phyloP scores from a whole-genome alignment of 2,888 invertebrate species.

The Cephus spinipes region DNA sequence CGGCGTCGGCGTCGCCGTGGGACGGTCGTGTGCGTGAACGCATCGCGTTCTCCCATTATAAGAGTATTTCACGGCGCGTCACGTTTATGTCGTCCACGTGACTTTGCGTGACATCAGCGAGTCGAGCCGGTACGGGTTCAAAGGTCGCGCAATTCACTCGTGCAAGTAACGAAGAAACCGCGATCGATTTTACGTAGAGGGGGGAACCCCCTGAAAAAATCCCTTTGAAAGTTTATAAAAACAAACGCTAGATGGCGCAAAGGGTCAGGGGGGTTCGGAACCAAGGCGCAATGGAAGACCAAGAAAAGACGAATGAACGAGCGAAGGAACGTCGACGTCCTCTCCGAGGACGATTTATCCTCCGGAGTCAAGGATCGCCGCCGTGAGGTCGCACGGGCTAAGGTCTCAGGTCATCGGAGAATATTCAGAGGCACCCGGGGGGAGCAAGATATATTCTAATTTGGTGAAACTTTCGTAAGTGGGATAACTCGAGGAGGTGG shows the following conservation, averaged over 20 bases:
- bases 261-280: not conserved
- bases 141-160: slow-evolving; percentile 51
- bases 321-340: not conserved
- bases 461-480: slow-evolving; percentile 45
- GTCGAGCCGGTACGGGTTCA: slow-evolving; percentile 46
- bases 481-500: slow-evolving; percentile 36
- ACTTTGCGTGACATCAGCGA: slow-evolving; percentile 51
- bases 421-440: slow-evolving; percentile 9
- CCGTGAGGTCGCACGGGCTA: not conserved
- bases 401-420: slow-evolving; percentile 7
- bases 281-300: not conserved
- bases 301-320: not conserved
- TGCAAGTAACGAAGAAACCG: slow-evolving; percentile 26
- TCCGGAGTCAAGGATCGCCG: not conserved
- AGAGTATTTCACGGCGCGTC: slow-evolving; percentile 63
- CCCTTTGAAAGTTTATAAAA: not conserved
- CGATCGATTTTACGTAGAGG: slow-evolving; percentile 33
- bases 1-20: slow-evolving; percentile 8
- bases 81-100: slow-evolving; percentile 63
- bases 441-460: slow-evolving; percentile 40
- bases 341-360: not conserved
- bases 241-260: not conserved
- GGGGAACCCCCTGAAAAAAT: slow-evolving; percentile 32
- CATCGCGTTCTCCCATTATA: slow-evolving; percentile 55
- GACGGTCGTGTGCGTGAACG: slow-evolving; percentile 40